These are phyloP conservation scores for Rhinopomastus cyanomelas DNA, from an alignment of 2,113 vertebrate species.

Conservation along the genomic window DNA sequence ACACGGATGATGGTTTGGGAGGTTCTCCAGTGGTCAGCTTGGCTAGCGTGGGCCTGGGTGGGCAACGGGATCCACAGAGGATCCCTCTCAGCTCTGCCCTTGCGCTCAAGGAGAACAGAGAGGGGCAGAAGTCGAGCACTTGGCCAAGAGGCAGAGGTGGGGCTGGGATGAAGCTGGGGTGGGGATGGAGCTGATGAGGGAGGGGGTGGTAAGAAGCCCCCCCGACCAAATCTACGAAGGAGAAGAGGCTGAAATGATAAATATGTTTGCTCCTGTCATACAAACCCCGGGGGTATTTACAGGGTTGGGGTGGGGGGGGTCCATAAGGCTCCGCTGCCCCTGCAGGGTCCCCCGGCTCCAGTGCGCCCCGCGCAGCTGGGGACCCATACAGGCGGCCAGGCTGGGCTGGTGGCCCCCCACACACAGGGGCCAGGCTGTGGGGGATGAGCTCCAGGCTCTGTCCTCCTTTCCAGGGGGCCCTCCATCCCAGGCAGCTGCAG, in stretches of 20 bases:
- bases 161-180: not conserved
- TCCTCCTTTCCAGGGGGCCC: not conserved
- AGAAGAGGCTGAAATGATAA: not conserved
- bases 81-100: not conserved
- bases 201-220: not conserved
- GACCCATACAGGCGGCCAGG: rapidly evolving
- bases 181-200: not conserved
- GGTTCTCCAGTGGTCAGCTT: rapidly evolving
- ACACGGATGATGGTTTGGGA: not conserved
- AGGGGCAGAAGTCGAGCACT: not conserved
- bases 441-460: not conserved
- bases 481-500: not conserved
- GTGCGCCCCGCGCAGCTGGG: not conserved
- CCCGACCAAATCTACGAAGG: not conserved
- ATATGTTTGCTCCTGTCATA: conserved; percentile 2
- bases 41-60: rapidly evolving
- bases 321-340: rapidly evolving
- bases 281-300: conserved; percentile 45
- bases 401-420: not conserved
- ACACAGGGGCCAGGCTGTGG: rapidly evolving
- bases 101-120: rapidly evolving
- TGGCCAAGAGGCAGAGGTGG: not conserved
- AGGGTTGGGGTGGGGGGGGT: not conserved
- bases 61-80: rapidly evolving
- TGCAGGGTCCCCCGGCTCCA: not conserved